phyloP scores from a whole-genome alignment of 2,113 vertebrate genomes.

The Oryzias celebensis region DNA sequence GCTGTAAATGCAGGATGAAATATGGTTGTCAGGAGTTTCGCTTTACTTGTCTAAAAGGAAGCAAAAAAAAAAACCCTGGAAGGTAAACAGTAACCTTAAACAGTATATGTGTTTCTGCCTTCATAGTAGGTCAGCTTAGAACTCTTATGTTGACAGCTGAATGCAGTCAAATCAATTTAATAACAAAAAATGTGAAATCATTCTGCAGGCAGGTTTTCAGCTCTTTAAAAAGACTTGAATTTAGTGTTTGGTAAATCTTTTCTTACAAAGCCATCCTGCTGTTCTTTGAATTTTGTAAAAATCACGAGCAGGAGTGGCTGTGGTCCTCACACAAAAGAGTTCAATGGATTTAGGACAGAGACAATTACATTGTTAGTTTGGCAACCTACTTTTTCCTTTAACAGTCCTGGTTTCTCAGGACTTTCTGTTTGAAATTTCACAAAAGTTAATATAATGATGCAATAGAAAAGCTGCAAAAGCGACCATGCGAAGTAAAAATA shows the following conservation, averaged over 20 bases:
- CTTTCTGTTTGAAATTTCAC: neutral
- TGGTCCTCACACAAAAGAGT: conserved; percentile 7
- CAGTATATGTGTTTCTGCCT: no score
- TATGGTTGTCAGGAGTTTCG: no score
- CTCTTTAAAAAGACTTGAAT: neutral
- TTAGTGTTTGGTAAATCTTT: neutral
- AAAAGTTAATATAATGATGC: conserved; percentile 2
- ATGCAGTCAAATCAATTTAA: no score
- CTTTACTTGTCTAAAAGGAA: no score
- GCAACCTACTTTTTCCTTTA: conserved; percentile 29
- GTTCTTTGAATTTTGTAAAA: conserved; percentile 12
- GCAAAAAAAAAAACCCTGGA: no score
- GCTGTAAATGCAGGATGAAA: no score
- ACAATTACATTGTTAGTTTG: neutral
- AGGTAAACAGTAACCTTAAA: no score
- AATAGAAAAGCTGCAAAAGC: neutral
- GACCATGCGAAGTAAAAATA: neutral
- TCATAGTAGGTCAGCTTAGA: no score
- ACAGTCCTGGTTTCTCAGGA: conserved; percentile 7
- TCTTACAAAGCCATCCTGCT: conserved; percentile 11
- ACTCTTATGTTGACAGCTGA: no score
- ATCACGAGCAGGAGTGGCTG: conserved; percentile 11
- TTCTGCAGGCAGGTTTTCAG: neutral
- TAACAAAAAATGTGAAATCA: no score
- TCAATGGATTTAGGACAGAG: conserved; percentile 14